These are phyloP conservation scores for Callaeas wilsoni DNA, from an alignment of 2,113 vertebrate species.

Conservation along the genomic window DNA sequence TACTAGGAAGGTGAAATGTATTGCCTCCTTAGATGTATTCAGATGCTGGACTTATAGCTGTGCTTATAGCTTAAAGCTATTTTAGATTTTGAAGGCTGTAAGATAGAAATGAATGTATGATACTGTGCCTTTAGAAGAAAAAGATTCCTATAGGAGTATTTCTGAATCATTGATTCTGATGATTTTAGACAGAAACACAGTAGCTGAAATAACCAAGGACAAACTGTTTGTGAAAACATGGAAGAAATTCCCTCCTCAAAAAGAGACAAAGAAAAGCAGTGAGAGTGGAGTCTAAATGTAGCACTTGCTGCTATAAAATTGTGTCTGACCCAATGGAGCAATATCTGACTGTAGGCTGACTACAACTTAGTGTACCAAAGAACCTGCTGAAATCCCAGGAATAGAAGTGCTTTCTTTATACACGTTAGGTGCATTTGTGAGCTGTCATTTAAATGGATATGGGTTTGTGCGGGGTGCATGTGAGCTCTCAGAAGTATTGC, in stretches of 20 bases:
- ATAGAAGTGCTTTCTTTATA: neutral
- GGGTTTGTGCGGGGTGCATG: neutral
- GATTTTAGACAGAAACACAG: neutral
- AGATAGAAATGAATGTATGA: neutral
- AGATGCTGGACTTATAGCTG: neutral
- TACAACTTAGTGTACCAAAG: neutral
- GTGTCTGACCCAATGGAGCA: neutral
- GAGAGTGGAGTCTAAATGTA: neutral
- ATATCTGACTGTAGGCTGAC: neutral
- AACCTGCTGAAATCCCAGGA: neutral
- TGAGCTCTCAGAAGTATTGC: neutral
- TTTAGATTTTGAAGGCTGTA: conserved; percentile 3
- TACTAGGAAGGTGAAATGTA: neutral
- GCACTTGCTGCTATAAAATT: neutral
- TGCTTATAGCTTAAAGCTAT: neutral
- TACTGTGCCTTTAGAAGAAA: neutral
- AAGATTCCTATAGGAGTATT: neutral
- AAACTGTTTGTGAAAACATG: neutral
- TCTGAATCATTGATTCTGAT: neutral
- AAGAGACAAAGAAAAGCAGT: neutral
- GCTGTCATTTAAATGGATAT: neutral
- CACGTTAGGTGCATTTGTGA: neutral
- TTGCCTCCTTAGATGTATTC: neutral
- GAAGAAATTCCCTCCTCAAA: neutral
- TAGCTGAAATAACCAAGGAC: neutral